A percentile compares a stretch with the other conserved stretches of the same genome.
Conservation (phyloP, 2,113 vertebrate species). For the Balaeniceps rex region DNA sequence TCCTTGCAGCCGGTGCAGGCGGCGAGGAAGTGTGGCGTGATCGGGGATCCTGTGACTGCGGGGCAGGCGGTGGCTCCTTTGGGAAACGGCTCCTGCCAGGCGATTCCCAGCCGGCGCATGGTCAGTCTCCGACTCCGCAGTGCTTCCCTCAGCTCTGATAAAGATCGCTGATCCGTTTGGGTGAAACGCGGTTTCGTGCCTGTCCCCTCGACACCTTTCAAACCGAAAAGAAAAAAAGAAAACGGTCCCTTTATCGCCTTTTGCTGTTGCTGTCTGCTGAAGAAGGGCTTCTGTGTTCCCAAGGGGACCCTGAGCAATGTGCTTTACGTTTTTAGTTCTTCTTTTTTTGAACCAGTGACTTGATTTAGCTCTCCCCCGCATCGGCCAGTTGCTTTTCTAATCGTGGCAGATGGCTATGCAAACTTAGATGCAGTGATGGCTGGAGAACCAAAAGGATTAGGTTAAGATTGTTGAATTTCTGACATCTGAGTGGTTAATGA, state of each 20-base stretch:
- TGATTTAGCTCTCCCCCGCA: neutral
- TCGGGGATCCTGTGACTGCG: conserved; percentile 58
- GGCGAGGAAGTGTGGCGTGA: neutral
- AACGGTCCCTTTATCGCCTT: neutral
- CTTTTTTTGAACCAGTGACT: neutral
- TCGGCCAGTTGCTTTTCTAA: fast-evolving
- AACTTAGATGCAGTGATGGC: fast-evolving
- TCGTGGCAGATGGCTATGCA: neutral
- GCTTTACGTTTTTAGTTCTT: neutral
- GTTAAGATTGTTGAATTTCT: fast-evolving
- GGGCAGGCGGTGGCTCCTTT: neutral
- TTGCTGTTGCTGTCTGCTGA: neutral
- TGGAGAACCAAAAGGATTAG: neutral
- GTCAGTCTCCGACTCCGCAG: neutral
- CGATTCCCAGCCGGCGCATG: neutral
- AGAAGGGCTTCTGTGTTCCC: neutral
- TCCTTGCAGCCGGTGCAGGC: neutral
- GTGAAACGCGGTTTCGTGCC: neutral
- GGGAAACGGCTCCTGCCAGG: conserved; percentile 23
- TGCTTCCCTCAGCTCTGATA: neutral
- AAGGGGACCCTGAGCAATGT: neutral
- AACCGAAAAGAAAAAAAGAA: fast-evolving
- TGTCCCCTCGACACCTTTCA: neutral
- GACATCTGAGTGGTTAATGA: neutral
- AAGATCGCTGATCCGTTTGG: neutral